phyloP scores from a whole-genome alignment of 2,888 invertebrate genomes.

The Cephus sareptanus region DNA sequence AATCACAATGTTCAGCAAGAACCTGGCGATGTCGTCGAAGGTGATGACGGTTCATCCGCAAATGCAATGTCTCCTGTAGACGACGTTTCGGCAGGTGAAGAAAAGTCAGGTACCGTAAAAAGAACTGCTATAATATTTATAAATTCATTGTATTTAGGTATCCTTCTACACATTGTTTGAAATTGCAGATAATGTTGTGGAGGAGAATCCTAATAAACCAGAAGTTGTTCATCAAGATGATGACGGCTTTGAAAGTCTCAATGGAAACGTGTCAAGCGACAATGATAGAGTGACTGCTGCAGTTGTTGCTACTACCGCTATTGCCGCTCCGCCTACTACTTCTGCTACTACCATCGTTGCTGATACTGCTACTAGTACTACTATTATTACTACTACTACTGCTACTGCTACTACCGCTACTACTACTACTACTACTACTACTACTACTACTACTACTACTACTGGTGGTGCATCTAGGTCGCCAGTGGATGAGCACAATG shows the following conservation, averaged over 20 bases:
- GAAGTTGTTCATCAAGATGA: constrained; percentile 70
- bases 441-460: neutral
- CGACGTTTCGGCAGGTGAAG: neutral
- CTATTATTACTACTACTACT: too few relatives aligned
- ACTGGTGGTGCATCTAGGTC: neutral
- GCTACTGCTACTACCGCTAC: too few relatives aligned
- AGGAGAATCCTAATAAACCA: constrained; percentile 40
- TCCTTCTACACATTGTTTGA: neutral
- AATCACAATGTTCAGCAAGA: neutral
- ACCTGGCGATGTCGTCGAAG: neutral
- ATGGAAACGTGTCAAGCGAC: constrained; percentile 82
- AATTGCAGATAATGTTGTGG: constrained; percentile 35
- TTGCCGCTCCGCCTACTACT: neutral
- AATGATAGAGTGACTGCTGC: constrained; percentile 68
- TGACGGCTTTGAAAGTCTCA: constrained; percentile 88
- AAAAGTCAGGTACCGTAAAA: neutral
- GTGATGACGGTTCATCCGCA: neutral
- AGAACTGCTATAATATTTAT: neutral
- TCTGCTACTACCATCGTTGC: neutral
- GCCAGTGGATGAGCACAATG: neutral
- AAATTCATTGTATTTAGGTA: neutral
- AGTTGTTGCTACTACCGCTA: neutral
- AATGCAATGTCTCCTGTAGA: neutral
- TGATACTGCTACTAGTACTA: neutral
- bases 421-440: too few relatives aligned